Evolutionary conservation across 1,140 invertebrate species (phyloP), one percentile per base, ranked within the genome.

Genomic region (Hypsibius dujardini): DNA sequence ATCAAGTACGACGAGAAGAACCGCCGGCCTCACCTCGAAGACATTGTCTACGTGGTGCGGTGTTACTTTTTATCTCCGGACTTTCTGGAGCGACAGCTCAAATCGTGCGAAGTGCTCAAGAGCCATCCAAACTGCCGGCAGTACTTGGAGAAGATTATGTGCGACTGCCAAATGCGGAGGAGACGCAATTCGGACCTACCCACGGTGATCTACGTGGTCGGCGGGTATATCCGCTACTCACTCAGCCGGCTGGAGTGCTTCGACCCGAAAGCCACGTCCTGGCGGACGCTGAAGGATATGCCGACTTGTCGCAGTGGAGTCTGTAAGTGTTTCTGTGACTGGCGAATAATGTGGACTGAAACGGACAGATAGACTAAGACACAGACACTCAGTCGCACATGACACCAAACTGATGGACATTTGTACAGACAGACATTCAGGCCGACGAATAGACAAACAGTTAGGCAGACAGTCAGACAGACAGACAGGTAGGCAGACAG

Each of bases 21-120:
- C 71, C 81, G 91, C 62, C 84, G 88, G 72, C 84, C 86, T 2
- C 89, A 90, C 77, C 89, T 94, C 85, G 87, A 91, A 74, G 85
- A 87, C 74, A 90, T 95, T 74, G 79, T 95, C 46, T 86, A 86
- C 76, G 89, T 88, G 0, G 90, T 93, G 1, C 84, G 92, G 1
- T 92, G 90, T 77, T 90, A 93, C 76, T 92, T 89, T 79, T 82
- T 95, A 14, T 89, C 90, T n/a, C 91, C 92, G 1, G 87, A 85
- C 74, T 95, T 94, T 79, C 82, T 95, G 3, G 87, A 89, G 74
- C 88, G 92, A 72, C 90, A 94, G 80, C 89, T 95, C 85, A 89
- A 86, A 74, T 89, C 89, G 75, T 94, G 90, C 79, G 87, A 89
- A 60, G 84, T 93, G 1, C 79, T 95, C n/a, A 87, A 87, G 75